Evolutionary conservation across 2,888 invertebrate genomes (phyloP), one percentile per base, ranked within the genome.

Genomic region (Chorisops tibialis): DNA sequence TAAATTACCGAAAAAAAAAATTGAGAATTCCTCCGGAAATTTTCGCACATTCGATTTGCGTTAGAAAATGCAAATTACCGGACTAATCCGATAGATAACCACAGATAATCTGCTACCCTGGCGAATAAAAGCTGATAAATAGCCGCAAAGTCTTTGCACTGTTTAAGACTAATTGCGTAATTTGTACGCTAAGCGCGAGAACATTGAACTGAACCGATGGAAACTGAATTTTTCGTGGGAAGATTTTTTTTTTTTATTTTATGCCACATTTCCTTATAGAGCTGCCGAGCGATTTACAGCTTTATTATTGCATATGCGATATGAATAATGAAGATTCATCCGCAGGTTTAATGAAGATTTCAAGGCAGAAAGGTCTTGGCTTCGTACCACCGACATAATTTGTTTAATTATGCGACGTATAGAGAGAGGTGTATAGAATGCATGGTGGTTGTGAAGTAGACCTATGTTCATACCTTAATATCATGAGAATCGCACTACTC

Each of bases 101-200:
- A 1, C 14, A 56, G 39, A 16, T 41, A n/a, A n/a, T n/a, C n/a
- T n/a, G n/a, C n/a, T n/a, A n/a, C 11, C 18, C 41, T 12, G 43
- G 43, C 35, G 56, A 56, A 56, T 56, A 39, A 56, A 56, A 43
- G 43, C 43, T 56, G 56, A 56, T 56, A 56, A 56, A 56, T 56
- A 35, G 30, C 43, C 43, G 16, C 30, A 35, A 45, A 56, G 43
- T 45, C 43, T 56, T 56, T 56, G 56, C 56, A 56, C 56, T 56
- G 43, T 16, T 11, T 37, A 54, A 56, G 43, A 56, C 56, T 45
- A 56, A 56, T 56, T 43, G 56, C 56, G 56, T 56, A 56, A 56
- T 56, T 56, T 56, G 43, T 56, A 43, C 30, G 43, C 18, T 56
- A 43, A 43, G 30, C 43, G 22, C 41, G 43, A 56, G 56, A 56